Base-by-base conservation (phyloP, 1,140 invertebrate species). In the Eriosoma lanigerum region DNA sequence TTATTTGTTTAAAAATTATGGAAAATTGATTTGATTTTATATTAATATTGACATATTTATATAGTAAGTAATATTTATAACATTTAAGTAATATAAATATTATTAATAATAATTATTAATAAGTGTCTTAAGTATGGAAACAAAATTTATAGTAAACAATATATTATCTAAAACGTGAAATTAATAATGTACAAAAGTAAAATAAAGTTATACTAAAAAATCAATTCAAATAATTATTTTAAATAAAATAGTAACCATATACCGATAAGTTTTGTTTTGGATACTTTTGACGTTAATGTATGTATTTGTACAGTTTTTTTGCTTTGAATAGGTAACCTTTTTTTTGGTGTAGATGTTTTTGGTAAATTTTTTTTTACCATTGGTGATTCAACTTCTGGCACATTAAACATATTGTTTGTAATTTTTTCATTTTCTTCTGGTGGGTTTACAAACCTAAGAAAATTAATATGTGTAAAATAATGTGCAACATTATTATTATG, bases 291-390 rank as follows among this genome's bases (percentile, higher is more conserved):
- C 13, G 75, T 60, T 19, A 78, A 19, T 1, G 75, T 48, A 46
- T 62, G 75, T 32, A 78, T 78, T 78, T 78, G 56, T 15, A 78
- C 75, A 10, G 75, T 78, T 3, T 78, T 78, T 26, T 78, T 78
- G 10, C 44, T 56, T 46, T n/a, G 56, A 10, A 19, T 62, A 8
- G 17, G 19, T 44, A 10, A 19, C 46, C 17, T 26, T 8, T 78
- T 78, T 78, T 48, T 52, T 5, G 56, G 44, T n/a, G 56, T n/a
- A 5, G 75, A 78, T 26, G 17, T 10, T 62, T 72, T 50, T 1
- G 56, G 75, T 19, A 46, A 21, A 46, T 62, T 78, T 26, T 12
- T 26, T 60, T 60, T 48, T 10, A 44, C 75, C 19, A 26, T 78
- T 2, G 75, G 44, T 13, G 56, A 62, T 60, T 78, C 75, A n/a